Evolutionary conservation across 2,888 invertebrate species (phyloP), one percentile per base, ranked within the genome.

Genomic region (Julus scandinavius): DNA sequence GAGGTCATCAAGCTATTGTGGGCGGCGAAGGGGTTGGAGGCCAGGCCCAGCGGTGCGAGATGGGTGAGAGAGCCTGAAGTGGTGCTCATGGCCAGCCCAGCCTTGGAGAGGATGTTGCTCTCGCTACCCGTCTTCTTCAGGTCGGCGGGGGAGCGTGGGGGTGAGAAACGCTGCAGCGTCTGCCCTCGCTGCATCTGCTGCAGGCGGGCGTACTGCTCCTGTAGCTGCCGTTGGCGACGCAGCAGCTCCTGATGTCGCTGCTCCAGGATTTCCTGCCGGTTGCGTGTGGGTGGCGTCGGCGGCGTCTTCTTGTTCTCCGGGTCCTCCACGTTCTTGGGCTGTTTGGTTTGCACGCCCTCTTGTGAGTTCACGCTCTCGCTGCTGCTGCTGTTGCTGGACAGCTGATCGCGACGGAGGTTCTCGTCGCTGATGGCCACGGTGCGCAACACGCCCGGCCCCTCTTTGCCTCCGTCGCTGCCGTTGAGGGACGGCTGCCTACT

Each of bases 61-160:
- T 95, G 94, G 11, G 94, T 95, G 50, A 95, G 92, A 1, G 95
- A 95, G 0, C 95, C 95, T 0, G 95, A 94, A 89, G 93, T 93
- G 20, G 93, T 92, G 20, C 91, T 91, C 91, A 95, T 92, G 90
- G 95, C 95, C 40, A 96, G 93, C 83, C 96, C 96, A 95, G 96
- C 95, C 92, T 97, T 97, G 87, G 96, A 95, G 88, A 97, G 93
- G 85, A 96, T 96, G 92, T 97, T 97, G 91, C 96, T 97, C 89
- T 97, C 97, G 91, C 96, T 97, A 89, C 97, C 97, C 13, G 97
- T 96, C 91, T 97, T 97, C 92, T 97, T 97, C 83, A 97, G 93
- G 89, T 91, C 91, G 93, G 92, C 90, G 20, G 90, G 89, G 38
- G 90, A 91, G 88, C 2, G 95, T 94, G 86, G 93, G 93, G 3